These are phyloP conservation scores for Rhagonycha fulva DNA, from an alignment of 2,888 invertebrate species.

Conservation along the genomic window DNA sequence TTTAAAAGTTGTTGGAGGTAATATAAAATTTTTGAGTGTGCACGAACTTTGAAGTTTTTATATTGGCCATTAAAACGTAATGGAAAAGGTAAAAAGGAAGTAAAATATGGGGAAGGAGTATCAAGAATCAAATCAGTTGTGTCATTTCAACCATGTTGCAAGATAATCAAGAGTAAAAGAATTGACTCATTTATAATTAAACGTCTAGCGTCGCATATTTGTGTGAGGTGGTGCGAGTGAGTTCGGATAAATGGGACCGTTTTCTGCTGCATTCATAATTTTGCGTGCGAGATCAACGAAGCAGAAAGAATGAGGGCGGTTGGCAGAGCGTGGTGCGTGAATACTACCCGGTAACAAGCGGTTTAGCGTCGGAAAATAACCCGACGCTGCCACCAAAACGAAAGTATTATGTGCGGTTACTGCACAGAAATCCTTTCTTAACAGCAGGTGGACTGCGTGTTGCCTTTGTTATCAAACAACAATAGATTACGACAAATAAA, in stretches of 20 bases:
- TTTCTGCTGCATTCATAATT: conserved; percentile 44
- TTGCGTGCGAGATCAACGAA: conserved; percentile 40
- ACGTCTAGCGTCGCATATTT: conserved; percentile 28
- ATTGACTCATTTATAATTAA: conserved; percentile 30
- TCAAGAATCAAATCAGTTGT: conserved; percentile 21
- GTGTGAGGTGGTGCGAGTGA: conserved; percentile 26
- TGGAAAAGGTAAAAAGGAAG: neutral
- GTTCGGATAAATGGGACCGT: conserved; percentile 32
- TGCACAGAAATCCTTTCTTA: conserved; percentile 21
- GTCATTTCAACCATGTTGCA: conserved; percentile 6
- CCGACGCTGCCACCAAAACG: conserved; percentile 33
- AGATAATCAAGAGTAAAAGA: conserved; percentile 24
- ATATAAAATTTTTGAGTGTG: neutral
- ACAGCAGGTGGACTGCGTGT: conserved; percentile 20
- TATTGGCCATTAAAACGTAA: neutral
- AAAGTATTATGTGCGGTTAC: conserved; percentile 34
- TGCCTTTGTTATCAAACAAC: conserved; percentile 14
- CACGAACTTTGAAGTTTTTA: neutral
- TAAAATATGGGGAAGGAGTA: neutral
- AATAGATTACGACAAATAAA: conserved; percentile 13
- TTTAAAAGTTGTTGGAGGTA: neutral
- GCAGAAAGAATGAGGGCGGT: conserved; percentile 40
- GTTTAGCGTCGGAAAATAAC: conserved; percentile 38
- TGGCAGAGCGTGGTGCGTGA: conserved; percentile 44
- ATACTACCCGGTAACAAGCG: conserved; percentile 44